Evolutionary conservation across 2,888 invertebrate species (phyloP).

Genomic region (Leptothorax acervorum): DNA sequence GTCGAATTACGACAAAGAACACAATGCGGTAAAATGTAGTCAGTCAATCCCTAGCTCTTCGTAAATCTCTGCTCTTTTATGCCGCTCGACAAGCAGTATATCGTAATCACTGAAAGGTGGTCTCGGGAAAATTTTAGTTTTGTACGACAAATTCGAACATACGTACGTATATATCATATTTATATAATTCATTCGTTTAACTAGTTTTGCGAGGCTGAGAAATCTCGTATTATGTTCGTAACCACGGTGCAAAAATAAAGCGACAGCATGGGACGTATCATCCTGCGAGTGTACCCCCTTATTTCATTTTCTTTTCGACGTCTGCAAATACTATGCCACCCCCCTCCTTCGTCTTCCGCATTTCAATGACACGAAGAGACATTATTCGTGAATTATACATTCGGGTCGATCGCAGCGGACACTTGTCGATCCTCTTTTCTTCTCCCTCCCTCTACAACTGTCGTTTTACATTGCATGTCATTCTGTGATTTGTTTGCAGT

Average conservation of each 20-base stretch:
- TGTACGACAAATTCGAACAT: conserved; percentile 42
- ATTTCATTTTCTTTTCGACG: background rate
- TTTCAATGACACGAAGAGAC: conserved; percentile 18
- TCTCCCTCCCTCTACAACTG: background rate
- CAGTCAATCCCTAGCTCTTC: conserved; percentile 26
- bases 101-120: conserved; percentile 22
- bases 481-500: conserved; percentile 10
- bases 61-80: background rate
- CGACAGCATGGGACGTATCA: conserved; percentile 25
- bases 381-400: conserved; percentile 5
- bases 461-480: conserved; percentile 18
- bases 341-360: background rate
- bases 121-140: conserved; percentile 40
- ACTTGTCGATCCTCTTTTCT: background rate
- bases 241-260: conserved; percentile 50
- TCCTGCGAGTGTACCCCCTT: background rate
- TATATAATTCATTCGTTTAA: conserved; percentile 28
- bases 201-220: conserved; percentile 46
- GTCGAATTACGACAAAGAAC: conserved; percentile 43
- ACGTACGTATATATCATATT: conserved; percentile 6
- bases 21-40: conserved; percentile 57
- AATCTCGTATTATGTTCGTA: conserved; percentile 45
- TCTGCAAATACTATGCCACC: background rate
- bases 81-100: background rate
- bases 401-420: conserved; percentile 12